Evolutionary conservation across 2,888 invertebrate species (phyloP).

Genomic region (Amphipoea oculea): DNA sequence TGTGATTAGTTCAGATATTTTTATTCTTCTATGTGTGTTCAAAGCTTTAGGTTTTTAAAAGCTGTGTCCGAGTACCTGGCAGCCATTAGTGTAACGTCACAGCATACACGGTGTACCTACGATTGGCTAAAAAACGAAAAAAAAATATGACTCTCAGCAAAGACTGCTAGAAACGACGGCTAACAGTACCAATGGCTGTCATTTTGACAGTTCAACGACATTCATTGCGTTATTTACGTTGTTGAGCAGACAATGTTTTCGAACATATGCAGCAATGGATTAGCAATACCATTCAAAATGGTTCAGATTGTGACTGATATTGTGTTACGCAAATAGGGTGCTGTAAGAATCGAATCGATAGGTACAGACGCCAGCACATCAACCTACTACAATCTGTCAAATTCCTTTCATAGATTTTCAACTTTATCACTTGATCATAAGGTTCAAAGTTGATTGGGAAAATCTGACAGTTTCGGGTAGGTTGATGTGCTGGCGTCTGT

Average conservation of each 20-base stretch:
- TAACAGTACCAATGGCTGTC: background rate
- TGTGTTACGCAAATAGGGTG: background rate
- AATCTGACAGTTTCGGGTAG: too few species aligned
- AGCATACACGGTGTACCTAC: background rate
- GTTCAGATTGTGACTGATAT: background rate
- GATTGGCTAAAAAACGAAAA: background rate
- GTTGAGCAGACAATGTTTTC: too few species aligned
- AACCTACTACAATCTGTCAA: too few species aligned
- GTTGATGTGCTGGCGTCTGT: too few species aligned
- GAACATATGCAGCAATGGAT: background rate
- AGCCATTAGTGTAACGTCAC: conserved; percentile 7
- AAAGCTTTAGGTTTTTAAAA: background rate
- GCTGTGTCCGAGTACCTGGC: background rate
- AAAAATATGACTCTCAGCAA: background rate
- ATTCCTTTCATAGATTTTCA: too few species aligned
- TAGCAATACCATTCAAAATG: background rate
- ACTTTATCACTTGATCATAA: too few species aligned
- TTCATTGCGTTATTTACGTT: background rate
- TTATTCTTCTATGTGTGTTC: background rate
- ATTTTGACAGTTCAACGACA: background rate
- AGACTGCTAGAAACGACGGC: too few species aligned
- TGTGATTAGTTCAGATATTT: background rate
- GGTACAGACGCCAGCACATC: too few species aligned
- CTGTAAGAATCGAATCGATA: background rate
- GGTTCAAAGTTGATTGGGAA: too few species aligned